These are phyloP conservation scores for Vollenhovia emeryi DNA, from an alignment of 1,140 invertebrate genomes.

Conservation along the genomic window DNA sequence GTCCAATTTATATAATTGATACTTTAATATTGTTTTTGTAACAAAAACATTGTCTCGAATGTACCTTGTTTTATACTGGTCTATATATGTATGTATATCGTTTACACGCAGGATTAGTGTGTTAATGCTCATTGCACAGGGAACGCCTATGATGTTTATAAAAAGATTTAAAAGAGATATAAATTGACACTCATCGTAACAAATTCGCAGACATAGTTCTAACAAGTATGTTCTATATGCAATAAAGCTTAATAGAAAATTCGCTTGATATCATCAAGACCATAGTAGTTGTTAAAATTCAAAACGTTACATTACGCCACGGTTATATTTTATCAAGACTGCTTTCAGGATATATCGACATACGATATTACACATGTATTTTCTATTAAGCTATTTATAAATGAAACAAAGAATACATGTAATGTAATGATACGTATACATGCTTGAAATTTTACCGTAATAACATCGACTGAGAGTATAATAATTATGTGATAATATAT, in stretches of 20 bases:
- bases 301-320: background rate
- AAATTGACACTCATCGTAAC: slow-evolving; percentile 28
- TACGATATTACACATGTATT: slow-evolving; percentile 60
- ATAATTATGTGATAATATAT: slow-evolving; percentile 64
- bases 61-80: slow-evolving; percentile 65
- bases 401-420: slow-evolving; percentile 19
- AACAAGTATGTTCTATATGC: slow-evolving; percentile 4
- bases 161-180: slow-evolving; percentile 60
- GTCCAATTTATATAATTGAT: slow-evolving; percentile 64
- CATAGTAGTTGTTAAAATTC: background rate
- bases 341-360: background rate
- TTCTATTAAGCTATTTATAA: slow-evolving; percentile 58
- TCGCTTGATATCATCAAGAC: slow-evolving; percentile 39
- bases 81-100: slow-evolving; percentile 48
- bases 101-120: slow-evolving; percentile 45
- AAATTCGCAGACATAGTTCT: slow-evolving; percentile 48
- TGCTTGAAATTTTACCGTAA: slow-evolving; percentile 59
- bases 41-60: slow-evolving; percentile 40
- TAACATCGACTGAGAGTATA: slow-evolving; percentile 43
- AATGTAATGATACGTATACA: slow-evolving; percentile 13
- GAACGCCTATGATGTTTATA: slow-evolving; percentile 62
- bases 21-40: slow-evolving; percentile 65
- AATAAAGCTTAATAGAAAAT: slow-evolving; percentile 46
- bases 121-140: slow-evolving; percentile 13
- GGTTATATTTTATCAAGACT: slow-evolving; percentile 22